Evolutionary conservation across 2,888 invertebrate genomes (phyloP).

Genomic region (Callosobruchus maculatus): DNA sequence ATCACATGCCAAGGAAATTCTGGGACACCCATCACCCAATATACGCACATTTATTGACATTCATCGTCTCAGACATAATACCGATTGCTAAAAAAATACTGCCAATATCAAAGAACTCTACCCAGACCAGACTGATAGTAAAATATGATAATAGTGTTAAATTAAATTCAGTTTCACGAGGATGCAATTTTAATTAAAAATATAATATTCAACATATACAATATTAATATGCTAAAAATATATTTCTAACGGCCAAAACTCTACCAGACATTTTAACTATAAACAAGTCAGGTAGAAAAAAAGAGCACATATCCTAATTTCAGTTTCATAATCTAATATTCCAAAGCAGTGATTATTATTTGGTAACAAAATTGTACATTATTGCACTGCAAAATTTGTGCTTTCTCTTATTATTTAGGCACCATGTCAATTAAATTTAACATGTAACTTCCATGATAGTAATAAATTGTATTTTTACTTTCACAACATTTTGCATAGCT

Average conservation of each 20-base stretch:
- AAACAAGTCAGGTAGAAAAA: neutral
- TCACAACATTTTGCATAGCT: neutral
- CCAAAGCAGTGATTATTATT: neutral
- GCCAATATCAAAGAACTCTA: too few relatives aligned
- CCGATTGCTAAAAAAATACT: too few relatives aligned
- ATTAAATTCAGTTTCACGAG: neutral
- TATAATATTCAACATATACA: neutral
- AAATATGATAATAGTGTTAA: too few relatives aligned
- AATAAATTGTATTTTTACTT: neutral
- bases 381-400: neutral
- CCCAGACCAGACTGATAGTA: too few relatives aligned
- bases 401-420: neutral
- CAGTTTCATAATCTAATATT: neutral
- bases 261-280: neutral
- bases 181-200: neutral
- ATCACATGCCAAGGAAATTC: too few relatives aligned
- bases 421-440: neutral
- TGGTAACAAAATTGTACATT: neutral
- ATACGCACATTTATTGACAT: too few relatives aligned
- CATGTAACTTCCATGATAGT: neutral
- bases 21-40: too few relatives aligned
- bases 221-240: neutral
- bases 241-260: neutral
- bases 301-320: neutral
- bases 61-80: too few relatives aligned